phyloP scores from a whole-genome alignment of 35 echinoderm and acorn worm species.

The Ophioderma brevispina region DNA sequence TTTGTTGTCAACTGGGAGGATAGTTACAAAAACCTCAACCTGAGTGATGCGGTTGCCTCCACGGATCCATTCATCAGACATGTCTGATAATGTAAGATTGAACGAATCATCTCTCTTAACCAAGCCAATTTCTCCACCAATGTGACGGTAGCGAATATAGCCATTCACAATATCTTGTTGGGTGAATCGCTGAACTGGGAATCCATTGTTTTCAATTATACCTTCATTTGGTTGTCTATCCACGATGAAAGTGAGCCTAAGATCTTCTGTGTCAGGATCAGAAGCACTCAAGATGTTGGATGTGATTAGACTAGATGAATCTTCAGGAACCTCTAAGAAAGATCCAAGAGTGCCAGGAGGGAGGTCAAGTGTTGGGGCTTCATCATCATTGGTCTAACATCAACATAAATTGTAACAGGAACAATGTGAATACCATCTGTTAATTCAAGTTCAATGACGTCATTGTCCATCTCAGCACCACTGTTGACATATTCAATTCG shows the following conservation, averaged over 20 bases:
- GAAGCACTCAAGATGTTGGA: slow-evolving; percentile 97
- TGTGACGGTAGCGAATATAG: slow-evolving; percentile 83
- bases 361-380: slow-evolving; percentile 86
- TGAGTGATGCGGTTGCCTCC: slow-evolving; percentile 89
- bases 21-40: slow-evolving; percentile 90
- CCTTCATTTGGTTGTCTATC: slow-evolving; percentile 53
- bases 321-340: slow-evolving; percentile 86
- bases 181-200: slow-evolving; percentile 63
- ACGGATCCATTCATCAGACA: slow-evolving; percentile 90
- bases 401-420: slow-evolving; percentile 71
- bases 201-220: slow-evolving; percentile 81
- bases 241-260: slow-evolving; percentile 87
- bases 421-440: slow-evolving; percentile 95
- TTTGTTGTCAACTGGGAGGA: slow-evolving; percentile 86
- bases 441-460: slow-evolving; percentile 73
- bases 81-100: slow-evolving; percentile 95
- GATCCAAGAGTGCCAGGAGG: slow-evolving; percentile 89
- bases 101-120: slow-evolving; percentile 82
- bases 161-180: slow-evolving; percentile 98
- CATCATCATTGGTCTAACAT: slow-evolving; percentile 88
- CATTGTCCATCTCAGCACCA: slow-evolving; percentile 71
- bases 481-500: slow-evolving; percentile 71
- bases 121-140: slow-evolving; percentile 92
- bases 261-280: slow-evolving; percentile 97
- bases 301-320: slow-evolving; percentile 82